These are phyloP conservation scores for Peromyscus aztecus DNA, from an alignment of 2,797 vertebrate species.

Conservation along the genomic window DNA sequence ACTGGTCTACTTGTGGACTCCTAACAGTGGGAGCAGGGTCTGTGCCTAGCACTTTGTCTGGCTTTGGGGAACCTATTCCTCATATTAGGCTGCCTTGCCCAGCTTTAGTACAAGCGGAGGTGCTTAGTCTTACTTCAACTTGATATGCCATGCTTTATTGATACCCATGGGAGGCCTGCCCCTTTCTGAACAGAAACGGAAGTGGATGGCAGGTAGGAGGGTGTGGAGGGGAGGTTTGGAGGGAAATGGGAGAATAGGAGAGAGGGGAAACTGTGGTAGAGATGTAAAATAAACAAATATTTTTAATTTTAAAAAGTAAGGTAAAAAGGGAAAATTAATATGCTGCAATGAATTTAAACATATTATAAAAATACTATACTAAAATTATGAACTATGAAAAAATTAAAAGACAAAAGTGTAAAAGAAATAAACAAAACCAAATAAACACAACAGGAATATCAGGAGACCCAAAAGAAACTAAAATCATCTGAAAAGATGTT, in stretches of 20 bases:
- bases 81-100: neutral
- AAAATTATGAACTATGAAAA: neutral
- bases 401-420: neutral
- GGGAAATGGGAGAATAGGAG: neutral
- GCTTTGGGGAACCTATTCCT: neutral
- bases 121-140: neutral
- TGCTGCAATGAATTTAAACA: no score
- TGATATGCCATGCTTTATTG: neutral
- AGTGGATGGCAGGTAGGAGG: neutral
- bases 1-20: neutral
- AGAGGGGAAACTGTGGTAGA: neutral
- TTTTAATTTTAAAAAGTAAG: neutral
- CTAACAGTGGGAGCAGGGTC: neutral
- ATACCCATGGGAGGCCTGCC: neutral
- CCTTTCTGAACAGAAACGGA: no score
- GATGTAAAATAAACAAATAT: neutral
- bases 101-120: neutral
- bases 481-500: neutral
- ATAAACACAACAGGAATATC: neutral
- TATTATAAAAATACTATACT: neutral
- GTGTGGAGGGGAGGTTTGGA: neutral
- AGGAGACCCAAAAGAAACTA: neutral
- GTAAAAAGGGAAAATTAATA: neutral
- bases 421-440: neutral
- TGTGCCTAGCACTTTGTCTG: neutral